Evolutionary conservation across 2,797 vertebrate genomes (phyloP), one percentile per base, ranked within the genome.

Genomic region (Spinus pinus): DNA sequence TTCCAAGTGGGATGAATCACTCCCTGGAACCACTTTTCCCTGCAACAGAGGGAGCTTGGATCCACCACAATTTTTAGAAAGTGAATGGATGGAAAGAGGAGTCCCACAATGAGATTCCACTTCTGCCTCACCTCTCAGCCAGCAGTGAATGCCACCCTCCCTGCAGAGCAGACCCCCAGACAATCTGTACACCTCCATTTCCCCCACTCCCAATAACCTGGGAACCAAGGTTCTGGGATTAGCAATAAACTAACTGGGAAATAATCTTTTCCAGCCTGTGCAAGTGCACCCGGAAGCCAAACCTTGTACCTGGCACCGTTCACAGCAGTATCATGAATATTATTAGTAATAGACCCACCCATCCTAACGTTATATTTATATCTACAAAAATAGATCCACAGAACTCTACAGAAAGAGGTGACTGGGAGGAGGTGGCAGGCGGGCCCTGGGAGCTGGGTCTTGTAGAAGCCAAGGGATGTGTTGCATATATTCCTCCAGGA

Each of bases 361-460:
- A 97, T 97, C 97, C 96, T 97, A 98, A 94, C 61, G 90, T 92
- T 96, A 97, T 96, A 98, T 96, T 98, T 98, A 89, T 98, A 98
- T 97, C 97, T 98, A 98, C 98, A 99, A 99, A 99, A 99, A 99
- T 98, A 99, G 97, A 99, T 98, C 98, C 98, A 99, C 98, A 97
- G 95, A 98, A 99, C 97, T 98, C 98, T 98, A 98, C 54, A 95
- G 86, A 95, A 97, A 96, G 97, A 97, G 93, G 92, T 44, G 64
- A 93, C 87, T 39, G 85, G 82, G 73, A 95, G 86, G 53, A 87
- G 69, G 79, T 4, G 6, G 16, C 1, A 3, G 82, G 12, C 3
- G 12, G 75, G 92, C 93, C 78, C 89, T 33, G 74, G 81, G n/a
- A 46, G 88, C 74, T 50, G 92, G 50, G 61, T 56, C 86, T 62